These are phyloP conservation scores for Coelopa frigida DNA, from an alignment of 1,140 invertebrate genomes.

Conservation along the genomic window DNA sequence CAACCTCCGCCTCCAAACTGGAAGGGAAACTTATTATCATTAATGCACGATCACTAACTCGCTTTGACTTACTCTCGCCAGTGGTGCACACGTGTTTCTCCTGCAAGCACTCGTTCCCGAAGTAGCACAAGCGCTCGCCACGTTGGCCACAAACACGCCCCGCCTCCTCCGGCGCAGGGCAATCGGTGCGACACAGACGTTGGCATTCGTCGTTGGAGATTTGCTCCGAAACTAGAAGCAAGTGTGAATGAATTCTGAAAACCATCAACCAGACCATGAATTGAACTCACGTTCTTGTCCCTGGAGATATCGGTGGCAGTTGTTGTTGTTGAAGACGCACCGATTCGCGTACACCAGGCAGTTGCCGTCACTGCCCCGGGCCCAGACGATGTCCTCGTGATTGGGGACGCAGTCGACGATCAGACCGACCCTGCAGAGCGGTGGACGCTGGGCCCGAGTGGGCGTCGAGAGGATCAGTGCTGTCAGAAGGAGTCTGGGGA, in stretches of 20 bases:
- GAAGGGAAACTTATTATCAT: too few species aligned
- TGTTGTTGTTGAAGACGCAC: constrained; percentile 1
- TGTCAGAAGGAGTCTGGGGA: too few species aligned
- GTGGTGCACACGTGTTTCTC: constrained; percentile 5
- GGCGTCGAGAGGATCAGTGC: too few species aligned
- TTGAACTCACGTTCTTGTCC: background rate
- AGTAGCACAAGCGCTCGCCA: background rate
- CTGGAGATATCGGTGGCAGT: background rate
- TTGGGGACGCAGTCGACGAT: background rate
- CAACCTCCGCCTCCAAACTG: too few species aligned
- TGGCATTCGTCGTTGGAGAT: background rate
- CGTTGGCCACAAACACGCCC: background rate
- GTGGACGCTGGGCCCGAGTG: too few species aligned
- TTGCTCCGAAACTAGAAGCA: too few species aligned
- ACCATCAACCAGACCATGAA: too few species aligned
- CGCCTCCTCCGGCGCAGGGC: background rate
- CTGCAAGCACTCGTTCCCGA: background rate
- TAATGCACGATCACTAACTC: too few species aligned
- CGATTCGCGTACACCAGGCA: background rate
- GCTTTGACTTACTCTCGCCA: too few species aligned
- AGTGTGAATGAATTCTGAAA: too few species aligned
- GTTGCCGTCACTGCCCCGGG: background rate
- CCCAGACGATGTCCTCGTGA: background rate
- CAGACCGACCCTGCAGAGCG: too few species aligned
- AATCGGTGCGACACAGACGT: background rate